Conservation (phyloP, 2,888 invertebrate species). For the Lottia gigantea region DNA sequence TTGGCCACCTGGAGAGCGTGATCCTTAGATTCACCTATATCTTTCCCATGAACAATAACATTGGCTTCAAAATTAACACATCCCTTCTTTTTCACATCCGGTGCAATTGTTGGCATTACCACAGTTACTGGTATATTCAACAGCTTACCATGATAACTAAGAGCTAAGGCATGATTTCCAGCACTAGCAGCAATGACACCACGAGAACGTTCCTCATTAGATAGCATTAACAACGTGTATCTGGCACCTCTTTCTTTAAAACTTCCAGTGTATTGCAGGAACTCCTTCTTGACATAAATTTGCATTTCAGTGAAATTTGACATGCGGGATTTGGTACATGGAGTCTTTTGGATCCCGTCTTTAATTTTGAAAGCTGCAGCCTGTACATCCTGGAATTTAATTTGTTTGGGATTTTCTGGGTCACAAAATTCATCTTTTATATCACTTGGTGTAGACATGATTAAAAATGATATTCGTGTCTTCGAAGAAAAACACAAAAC, state of each 20-base stretch:
- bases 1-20: constrained; percentile 82
- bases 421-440: constrained; percentile 63
- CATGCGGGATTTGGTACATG: constrained; percentile 85
- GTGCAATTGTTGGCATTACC: constrained; percentile 95
- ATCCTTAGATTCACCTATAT: constrained; percentile 86
- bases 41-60: constrained; percentile 83
- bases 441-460: too few species aligned
- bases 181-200: constrained; percentile 94
- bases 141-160: constrained; percentile 82
- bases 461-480: too few species aligned
- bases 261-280: constrained; percentile 90
- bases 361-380: constrained; percentile 90
- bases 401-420: constrained; percentile 72
- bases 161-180: constrained; percentile 91
- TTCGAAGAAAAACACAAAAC: background rate
- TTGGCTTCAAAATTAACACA: constrained; percentile 87
- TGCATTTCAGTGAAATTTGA: constrained; percentile 84
- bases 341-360: constrained; percentile 84
- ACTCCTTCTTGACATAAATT: constrained; percentile 93
- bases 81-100: constrained; percentile 93
- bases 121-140: constrained; percentile 76
- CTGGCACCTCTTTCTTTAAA: constrained; percentile 95
- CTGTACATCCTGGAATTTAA: constrained; percentile 87
- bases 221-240: constrained; percentile 82
- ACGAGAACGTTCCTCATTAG: constrained; percentile 67